Base-by-base conservation (phyloP, 2,888 invertebrate genomes). In the Chaitophorus viminalis region DNA sequence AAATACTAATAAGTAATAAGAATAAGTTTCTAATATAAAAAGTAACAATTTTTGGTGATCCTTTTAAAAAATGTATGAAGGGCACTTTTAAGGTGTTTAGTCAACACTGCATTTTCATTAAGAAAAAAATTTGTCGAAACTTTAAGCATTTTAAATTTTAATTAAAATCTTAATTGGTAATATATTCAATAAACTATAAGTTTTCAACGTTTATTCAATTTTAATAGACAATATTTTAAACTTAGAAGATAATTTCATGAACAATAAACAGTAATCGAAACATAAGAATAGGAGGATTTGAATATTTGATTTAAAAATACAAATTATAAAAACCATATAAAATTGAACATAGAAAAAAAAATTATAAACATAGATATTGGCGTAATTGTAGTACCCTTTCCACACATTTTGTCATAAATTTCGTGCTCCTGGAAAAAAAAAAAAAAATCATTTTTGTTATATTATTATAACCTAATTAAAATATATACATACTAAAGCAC, bases 271-370 rank as follows among this genome's bases (percentile, higher is more conserved):
- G 6, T 60, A 46, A 74, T 82, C 54, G 11, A 76, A 76, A 84
- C 54, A 65, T 39, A 65, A n/a, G 74, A 25, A 25, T 52, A 74
- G 31, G 8, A 75, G 60, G 21, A 74, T 76, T 84, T 65, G 21
- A 75, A 76, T 39, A 76, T 75, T 65, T 65, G 60, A 84, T 84
- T 84, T 25, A 60, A 29, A 75, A 65, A 31, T 39, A 60, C 39
- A 76, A 84, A 46, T 84, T 84, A 77, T 81, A 86, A 89, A 89
- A 85, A 83, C 86, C 88, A 88, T 90, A 89, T 84, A 89, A 88
- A 89, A 84, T 36, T 77, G n/a, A 88, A 77, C 79, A 36, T 74
- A 76, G 60, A 72, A 81, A 87, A 54, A 77, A 88, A 70, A 78
- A 79, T 6, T 5, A 82, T 39, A 14, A 77, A 88, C n/a, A 84